phyloP scores from a whole-genome alignment of 2,888 invertebrate species.

The Icerya purchasi region DNA sequence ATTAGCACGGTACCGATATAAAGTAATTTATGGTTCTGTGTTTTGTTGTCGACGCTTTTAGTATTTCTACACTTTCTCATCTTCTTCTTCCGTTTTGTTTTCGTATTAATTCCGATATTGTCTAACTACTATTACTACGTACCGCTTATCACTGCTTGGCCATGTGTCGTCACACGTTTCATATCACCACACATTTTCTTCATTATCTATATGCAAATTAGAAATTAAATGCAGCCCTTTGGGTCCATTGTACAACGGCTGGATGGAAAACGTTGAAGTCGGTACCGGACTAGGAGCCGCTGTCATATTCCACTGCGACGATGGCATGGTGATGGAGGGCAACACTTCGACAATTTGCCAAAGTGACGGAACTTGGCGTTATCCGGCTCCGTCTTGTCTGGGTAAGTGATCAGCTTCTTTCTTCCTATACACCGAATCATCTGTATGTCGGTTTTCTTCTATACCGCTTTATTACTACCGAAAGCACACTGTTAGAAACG shows the following conservation, averaged over 20 bases:
- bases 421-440: neutral
- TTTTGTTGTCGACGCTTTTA: no score
- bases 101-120: no score
- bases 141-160: no score
- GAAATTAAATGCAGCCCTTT: slow-evolving; percentile 95
- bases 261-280: slow-evolving; percentile 71
- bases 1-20: no score
- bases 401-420: slow-evolving; percentile 35
- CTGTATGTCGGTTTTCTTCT: no score
- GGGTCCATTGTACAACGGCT: slow-evolving; percentile 84
- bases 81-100: no score
- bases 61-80: no score
- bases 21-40: no score
- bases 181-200: neutral
- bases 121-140: no score
- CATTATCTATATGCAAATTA: slow-evolving; percentile 24
- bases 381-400: slow-evolving; percentile 73
- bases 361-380: slow-evolving; percentile 85
- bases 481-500: neutral
- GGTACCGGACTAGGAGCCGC: slow-evolving; percentile 81
- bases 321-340: slow-evolving; percentile 75
- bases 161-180: neutral
- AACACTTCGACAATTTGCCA: slow-evolving; percentile 78
- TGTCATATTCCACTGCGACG: slow-evolving; percentile 78
- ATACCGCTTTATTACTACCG: neutral